phyloP scores from a whole-genome alignment of 2,113 vertebrate species.

The Hippolais icterina region DNA sequence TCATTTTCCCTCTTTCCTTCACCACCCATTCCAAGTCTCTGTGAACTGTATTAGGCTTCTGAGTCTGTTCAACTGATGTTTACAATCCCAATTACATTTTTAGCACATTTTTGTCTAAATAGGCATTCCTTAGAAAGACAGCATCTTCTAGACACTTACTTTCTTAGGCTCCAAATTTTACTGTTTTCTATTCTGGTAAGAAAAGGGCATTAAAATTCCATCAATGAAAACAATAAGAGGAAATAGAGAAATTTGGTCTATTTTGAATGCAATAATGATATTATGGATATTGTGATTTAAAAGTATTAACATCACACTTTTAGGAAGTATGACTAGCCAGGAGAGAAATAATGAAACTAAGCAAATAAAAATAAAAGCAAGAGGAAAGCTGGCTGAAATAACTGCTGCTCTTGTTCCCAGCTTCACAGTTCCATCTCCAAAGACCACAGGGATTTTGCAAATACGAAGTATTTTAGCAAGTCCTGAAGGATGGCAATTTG shows the following conservation, averaged over 20 bases:
- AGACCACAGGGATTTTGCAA: neutral
- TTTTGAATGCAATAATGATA: neutral
- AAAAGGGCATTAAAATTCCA: neutral
- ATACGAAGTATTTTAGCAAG: neutral
- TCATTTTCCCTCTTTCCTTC: neutral
- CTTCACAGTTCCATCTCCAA: neutral
- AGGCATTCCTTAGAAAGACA: neutral
- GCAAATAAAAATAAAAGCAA: neutral
- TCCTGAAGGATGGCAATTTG: neutral
- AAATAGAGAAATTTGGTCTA: neutral
- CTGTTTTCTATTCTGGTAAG: neutral
- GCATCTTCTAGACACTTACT: neutral
- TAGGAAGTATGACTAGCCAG: neutral
- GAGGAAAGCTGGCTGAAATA: neutral
- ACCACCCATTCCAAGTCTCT: neutral
- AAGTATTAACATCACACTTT: neutral
- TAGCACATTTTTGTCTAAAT: neutral
- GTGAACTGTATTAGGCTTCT: neutral
- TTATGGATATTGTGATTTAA: neutral
- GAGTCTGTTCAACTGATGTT: neutral
- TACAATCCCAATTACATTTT: neutral
- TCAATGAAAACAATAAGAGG: neutral
- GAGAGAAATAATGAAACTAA: neutral
- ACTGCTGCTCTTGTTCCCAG: neutral
- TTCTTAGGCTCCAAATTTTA: neutral